These are phyloP conservation scores for Goniozus legneri DNA, from an alignment of 1,140 invertebrate genomes.

Conservation along the genomic window DNA sequence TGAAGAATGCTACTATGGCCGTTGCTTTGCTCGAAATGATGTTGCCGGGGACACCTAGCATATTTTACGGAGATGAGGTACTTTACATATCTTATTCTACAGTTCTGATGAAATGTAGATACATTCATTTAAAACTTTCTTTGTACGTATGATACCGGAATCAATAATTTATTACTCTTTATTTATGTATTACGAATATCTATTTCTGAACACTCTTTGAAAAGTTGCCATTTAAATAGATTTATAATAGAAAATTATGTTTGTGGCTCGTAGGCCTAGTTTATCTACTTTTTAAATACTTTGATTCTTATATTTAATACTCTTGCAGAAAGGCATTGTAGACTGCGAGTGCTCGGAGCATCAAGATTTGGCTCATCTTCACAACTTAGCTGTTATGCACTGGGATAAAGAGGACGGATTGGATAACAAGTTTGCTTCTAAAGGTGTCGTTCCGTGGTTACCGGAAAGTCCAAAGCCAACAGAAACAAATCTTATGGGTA, in stretches of 20 bases:
- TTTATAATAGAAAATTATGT: neutral
- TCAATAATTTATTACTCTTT: neutral
- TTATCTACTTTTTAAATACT: too few species aligned
- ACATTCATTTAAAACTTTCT: too few species aligned
- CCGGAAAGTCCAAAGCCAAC: slow-evolving; percentile 46
- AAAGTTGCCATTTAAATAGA: too few species aligned
- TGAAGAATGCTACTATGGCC: slow-evolving; percentile 61
- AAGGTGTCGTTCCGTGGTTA: slow-evolving; percentile 60
- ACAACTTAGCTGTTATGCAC: slow-evolving; percentile 66
- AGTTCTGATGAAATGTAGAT: neutral
- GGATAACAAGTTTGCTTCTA: slow-evolving; percentile 48
- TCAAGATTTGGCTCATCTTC: slow-evolving; percentile 60
- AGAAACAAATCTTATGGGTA: slow-evolving; percentile 49
- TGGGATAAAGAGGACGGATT: slow-evolving; percentile 48
- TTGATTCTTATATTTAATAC: too few species aligned
- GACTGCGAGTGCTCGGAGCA: slow-evolving; percentile 54
- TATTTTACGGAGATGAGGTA: slow-evolving; percentile 82
- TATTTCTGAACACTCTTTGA: too few species aligned
- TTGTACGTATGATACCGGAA: too few species aligned
- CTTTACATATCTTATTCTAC: slow-evolving; percentile 17
- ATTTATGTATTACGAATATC: too few species aligned
- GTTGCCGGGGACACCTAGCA: slow-evolving; percentile 74
- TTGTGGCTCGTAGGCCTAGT: neutral
- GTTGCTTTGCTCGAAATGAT: slow-evolving; percentile 67
- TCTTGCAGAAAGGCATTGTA: slow-evolving; percentile 39